Percentiles rank a stretch among this genome's conserved stretches.
These are phyloP conservation scores for Psococerastis gibbosa DNA, from an alignment of 2,888 invertebrate species.

Conservation along the genomic window DNA sequence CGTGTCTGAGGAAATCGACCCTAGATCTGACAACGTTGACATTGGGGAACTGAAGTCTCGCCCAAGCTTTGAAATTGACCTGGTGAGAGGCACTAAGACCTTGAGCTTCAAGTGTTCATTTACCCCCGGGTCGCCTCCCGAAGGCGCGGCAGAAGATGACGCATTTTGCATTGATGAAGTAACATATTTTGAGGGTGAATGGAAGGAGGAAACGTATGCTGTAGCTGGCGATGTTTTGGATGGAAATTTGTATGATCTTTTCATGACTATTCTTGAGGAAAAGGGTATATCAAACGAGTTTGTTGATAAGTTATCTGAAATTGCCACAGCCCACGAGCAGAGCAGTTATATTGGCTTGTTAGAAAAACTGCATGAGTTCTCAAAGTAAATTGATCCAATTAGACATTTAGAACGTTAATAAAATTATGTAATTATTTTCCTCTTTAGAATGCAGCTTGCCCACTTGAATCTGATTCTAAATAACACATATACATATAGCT, in stretches of 20 bases:
- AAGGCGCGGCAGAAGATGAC: constrained; percentile 24
- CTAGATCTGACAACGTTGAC: constrained; percentile 46
- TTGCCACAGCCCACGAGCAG: constrained; percentile 88
- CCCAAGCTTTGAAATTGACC: constrained; percentile 79
- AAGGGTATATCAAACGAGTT: constrained; percentile 90
- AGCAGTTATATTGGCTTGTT: constrained; percentile 74
- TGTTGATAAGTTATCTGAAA: constrained; percentile 66
- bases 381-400: no score
- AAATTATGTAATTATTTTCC: no score
- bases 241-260: constrained; percentile 81
- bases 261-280: constrained; percentile 91
- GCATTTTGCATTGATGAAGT: constrained; percentile 89
- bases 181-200: constrained; percentile 70
- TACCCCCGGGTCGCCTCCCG: constrained; percentile 29
- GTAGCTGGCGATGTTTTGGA: constrained; percentile 90
- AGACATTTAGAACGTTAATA: no score
- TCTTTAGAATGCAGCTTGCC: no score
- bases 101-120: constrained; percentile 75
- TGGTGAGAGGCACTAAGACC: constrained; percentile 55
- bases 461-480: no score
- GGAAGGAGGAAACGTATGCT: constrained; percentile 70
- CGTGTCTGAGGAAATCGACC: constrained; percentile 41
- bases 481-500: no score
- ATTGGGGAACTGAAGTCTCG: constrained; percentile 72
- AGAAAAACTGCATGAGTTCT: constrained; percentile 73